These are phyloP conservation scores for Clamator glandarius DNA, from an alignment of 2,797 vertebrate genomes.

Conservation along the genomic window DNA sequence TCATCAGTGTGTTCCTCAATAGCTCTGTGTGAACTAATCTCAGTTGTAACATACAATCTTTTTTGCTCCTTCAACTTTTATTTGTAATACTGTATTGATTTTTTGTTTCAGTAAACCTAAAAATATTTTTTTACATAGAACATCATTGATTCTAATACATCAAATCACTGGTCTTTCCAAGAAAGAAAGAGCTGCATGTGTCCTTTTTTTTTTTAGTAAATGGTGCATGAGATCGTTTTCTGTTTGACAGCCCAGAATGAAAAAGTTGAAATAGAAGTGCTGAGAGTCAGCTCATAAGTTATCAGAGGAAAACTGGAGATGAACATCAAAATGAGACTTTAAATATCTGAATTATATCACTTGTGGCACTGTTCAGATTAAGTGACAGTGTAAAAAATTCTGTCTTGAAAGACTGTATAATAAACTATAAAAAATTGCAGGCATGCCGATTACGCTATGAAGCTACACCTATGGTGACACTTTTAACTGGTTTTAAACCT, in stretches of 20 bases:
- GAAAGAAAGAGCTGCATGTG: not conserved
- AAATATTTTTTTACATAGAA: not conserved
- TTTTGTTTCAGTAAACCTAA: not conserved
- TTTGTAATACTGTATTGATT: not conserved
- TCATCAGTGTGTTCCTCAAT: not conserved
- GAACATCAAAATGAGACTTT: not conserved
- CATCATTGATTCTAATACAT: not conserved
- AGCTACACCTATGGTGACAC: not conserved
- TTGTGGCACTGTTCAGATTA: not conserved
- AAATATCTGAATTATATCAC: not conserved
- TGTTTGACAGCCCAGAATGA: not conserved
- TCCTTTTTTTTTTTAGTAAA: not conserved
- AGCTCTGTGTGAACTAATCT: not conserved
- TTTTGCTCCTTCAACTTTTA: not conserved
- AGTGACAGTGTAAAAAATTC: not conserved
- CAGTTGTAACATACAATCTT: not conserved
- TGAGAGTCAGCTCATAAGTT: not conserved
- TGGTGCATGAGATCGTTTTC: not conserved
- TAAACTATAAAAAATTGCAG: not conserved
- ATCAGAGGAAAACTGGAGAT: not conserved
- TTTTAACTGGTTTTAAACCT: not conserved
- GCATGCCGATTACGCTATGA: not conserved
- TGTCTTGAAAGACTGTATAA: not conserved
- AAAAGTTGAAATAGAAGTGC: not conserved
- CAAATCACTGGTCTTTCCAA: not conserved